Percentiles rank a stretch among this genome's conserved stretches.
Evolutionary conservation across 2,888 invertebrate genomes (phyloP).

Genomic region (Apotomis turbidana): DNA sequence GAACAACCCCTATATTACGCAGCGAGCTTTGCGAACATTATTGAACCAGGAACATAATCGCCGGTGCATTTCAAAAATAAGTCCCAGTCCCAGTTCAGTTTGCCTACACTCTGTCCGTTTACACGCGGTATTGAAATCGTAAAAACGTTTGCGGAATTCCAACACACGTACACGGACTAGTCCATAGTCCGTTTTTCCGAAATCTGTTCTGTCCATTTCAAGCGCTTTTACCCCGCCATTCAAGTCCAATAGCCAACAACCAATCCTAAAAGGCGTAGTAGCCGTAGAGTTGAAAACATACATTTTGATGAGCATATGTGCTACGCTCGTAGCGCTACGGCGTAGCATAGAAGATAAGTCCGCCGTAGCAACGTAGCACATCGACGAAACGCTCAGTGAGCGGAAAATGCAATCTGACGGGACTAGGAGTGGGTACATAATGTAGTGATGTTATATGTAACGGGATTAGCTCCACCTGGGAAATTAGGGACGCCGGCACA

Average conservation of each 20-base stretch:
- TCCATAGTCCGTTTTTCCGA: neutral
- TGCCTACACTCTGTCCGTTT: too few relatives aligned
- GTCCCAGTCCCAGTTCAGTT: too few relatives aligned
- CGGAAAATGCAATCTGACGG: constrained; percentile 55
- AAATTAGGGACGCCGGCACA: constrained; percentile 34
- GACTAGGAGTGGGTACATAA: constrained; percentile 42
- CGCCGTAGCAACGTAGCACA: constrained; percentile 18
- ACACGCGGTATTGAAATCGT: neutral
- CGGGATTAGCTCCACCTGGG: constrained; percentile 37
- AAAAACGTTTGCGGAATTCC: neutral
- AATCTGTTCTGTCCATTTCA: constrained; percentile 24
- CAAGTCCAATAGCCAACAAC: neutral
- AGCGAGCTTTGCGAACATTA: too few relatives aligned
- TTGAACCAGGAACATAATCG: too few relatives aligned
- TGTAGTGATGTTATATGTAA: constrained; percentile 34
- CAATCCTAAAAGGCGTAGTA: neutral
- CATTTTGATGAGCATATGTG: constrained; percentile 5
- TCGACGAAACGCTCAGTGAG: constrained; percentile 46
- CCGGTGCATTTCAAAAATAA: too few relatives aligned
- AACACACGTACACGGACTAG: neutral
- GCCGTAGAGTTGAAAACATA: neutral
- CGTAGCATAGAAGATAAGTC: constrained; percentile 44
- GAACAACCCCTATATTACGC: too few relatives aligned
- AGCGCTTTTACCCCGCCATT: constrained; percentile 26
- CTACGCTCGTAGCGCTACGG: constrained; percentile 38